phyloP scores from a whole-genome alignment of 2,797 vertebrate genomes.

The Streptopelia turtur region DNA sequence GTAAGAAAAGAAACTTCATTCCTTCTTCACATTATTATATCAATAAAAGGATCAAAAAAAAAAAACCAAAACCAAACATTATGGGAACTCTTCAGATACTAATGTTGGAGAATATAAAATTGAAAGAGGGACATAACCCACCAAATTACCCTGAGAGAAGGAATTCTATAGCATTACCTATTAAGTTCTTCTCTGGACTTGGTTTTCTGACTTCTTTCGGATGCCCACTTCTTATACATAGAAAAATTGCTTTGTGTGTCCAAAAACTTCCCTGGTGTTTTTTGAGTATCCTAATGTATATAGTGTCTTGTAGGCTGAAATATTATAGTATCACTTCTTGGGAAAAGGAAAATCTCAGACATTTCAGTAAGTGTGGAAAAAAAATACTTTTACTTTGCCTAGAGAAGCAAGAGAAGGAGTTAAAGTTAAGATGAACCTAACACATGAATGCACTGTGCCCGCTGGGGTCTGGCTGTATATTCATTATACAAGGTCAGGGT shows the following conservation, averaged over 20 bases:
- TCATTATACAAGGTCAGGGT: constrained; percentile 73
- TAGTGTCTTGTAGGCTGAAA: neutral
- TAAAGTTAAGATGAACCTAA: constrained; percentile 43
- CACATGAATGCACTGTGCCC: constrained; percentile 5
- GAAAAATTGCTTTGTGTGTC: neutral
- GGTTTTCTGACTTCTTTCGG: neutral
- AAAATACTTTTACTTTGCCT: neutral
- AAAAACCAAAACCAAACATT: no score
- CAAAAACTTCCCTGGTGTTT: fast-evolving
- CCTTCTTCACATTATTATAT: neutral
- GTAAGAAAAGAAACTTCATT: neutral
- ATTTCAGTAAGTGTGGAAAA: neutral
- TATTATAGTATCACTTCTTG: neutral
- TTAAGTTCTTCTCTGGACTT: neutral
- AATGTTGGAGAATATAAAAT: neutral
- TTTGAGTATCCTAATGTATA: neutral
- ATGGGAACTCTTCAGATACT: neutral
- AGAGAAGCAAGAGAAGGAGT: constrained; percentile 3
- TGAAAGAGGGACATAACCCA: fast-evolving
- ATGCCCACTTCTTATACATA: neutral
- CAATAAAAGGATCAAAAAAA: neutral
- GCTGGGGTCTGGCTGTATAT: constrained; percentile 40
- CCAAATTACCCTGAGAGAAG: neutral
- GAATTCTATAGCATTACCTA: neutral
- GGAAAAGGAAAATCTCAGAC: neutral